These are phyloP conservation scores for Rhodophaea formosa DNA, from an alignment of 2,888 invertebrate genomes.

Conservation along the genomic window DNA sequence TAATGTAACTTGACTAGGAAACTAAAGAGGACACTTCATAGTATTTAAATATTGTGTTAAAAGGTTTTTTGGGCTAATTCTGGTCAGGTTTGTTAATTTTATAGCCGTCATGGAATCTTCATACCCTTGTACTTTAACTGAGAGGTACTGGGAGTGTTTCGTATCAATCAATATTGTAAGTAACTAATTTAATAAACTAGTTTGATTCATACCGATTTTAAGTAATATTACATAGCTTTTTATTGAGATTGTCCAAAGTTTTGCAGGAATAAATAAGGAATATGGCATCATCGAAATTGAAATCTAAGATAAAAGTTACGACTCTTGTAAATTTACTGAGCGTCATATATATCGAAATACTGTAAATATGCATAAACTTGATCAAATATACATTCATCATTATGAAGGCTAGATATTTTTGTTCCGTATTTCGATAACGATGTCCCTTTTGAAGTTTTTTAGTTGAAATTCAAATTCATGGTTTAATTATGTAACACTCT, in stretches of 20 bases:
- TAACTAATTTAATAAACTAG: background rate
- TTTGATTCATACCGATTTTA: constrained; percentile 13
- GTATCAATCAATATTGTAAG: constrained; percentile 1
- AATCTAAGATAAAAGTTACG: constrained; percentile 4
- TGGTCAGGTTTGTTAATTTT: constrained; percentile 7
- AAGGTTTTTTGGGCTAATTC: background rate
- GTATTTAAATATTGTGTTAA: background rate
- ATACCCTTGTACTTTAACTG: background rate
- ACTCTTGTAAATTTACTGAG: background rate
- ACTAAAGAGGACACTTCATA: background rate
- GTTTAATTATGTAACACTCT: too few species aligned
- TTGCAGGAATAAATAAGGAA: background rate
- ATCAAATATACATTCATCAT: too few species aligned
- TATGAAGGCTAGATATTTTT: too few species aligned
- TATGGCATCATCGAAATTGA: background rate
- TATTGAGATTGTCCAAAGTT: constrained; percentile 2
- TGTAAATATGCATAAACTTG: too few species aligned
- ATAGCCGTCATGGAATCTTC: background rate
- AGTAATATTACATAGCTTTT: constrained; percentile 8
- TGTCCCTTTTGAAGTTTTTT: too few species aligned
- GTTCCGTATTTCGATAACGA: background rate
- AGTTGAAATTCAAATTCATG: too few species aligned
- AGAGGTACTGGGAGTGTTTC: background rate
- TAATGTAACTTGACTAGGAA: constrained; percentile 7
- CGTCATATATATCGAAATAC: too few species aligned